A percentile compares a stretch with the other conserved stretches of the same genome.
phyloP scores from a whole-genome alignment of 2,797 vertebrate species.

The Sebastes oblongus region DNA sequence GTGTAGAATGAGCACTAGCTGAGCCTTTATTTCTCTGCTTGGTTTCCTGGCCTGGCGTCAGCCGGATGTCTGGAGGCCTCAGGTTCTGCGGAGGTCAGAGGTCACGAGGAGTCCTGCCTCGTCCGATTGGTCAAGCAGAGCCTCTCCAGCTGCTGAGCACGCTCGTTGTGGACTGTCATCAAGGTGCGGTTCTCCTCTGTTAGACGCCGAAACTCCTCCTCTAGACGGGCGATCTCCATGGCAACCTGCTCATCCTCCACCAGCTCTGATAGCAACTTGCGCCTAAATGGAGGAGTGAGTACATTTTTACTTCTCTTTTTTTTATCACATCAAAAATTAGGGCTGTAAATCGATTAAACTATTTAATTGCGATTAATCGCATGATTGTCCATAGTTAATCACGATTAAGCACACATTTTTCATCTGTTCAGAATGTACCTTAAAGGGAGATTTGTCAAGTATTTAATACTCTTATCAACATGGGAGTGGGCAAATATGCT shows the following conservation, averaged over 20 bases:
- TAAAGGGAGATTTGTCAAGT: too few relatives aligned
- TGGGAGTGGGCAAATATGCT: too few relatives aligned
- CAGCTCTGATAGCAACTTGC: conserved; percentile 90
- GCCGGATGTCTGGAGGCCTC: conserved; percentile 47
- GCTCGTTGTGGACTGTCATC: conserved; percentile 89
- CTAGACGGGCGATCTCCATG: conserved; percentile 87
- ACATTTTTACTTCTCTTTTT: not conserved
- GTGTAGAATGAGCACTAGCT: conserved; percentile 6
- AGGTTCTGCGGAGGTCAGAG: conserved; percentile 61
- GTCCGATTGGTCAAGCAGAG: conserved; percentile 88
- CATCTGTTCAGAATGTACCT: too few relatives aligned
- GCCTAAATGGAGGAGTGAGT: conserved; percentile 75
- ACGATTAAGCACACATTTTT: too few relatives aligned
- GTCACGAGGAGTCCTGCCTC: conserved; percentile 92
- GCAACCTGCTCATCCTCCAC: conserved; percentile 93
- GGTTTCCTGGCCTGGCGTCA: conserved; percentile 32
- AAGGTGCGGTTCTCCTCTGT: conserved; percentile 92
- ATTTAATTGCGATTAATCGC: too few relatives aligned
- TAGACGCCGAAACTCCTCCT: conserved; percentile 91
- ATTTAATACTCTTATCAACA: too few relatives aligned
- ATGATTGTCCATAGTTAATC: too few relatives aligned
- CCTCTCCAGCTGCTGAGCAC: conserved; percentile 91
- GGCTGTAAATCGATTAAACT: too few relatives aligned
- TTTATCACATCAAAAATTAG: not conserved
- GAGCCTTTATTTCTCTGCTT: conserved; percentile 31